Evolutionary conservation across 2,797 vertebrate genomes (phyloP).

Genomic region (Echeneis naucrates): DNA sequence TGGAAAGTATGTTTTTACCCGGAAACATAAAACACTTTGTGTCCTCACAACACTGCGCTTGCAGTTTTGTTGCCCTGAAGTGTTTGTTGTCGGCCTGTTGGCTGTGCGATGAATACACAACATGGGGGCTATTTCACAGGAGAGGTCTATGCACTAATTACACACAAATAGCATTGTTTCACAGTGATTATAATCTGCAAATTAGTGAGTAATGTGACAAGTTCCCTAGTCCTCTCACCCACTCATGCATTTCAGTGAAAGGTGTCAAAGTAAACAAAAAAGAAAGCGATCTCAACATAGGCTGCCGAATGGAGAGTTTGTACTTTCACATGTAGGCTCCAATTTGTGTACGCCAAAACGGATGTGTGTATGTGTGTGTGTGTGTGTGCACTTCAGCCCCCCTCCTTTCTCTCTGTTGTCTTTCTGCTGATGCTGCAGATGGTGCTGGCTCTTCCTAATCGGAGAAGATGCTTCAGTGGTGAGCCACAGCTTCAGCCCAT

Average conservation of each 20-base stretch:
- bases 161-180: not conserved
- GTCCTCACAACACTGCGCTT: not conserved
- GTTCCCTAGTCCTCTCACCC: not conserved
- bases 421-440: slow-evolving; percentile 65
- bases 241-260: not conserved
- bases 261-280: not conserved
- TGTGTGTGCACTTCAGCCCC: slow-evolving; percentile 2
- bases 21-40: slow-evolving; percentile 2
- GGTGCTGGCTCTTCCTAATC: slow-evolving; percentile 35
- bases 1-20: not conserved
- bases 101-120: slow-evolving; percentile 27
- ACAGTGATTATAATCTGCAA: not conserved
- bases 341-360: not conserved
- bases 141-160: not conserved
- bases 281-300: slow-evolving; percentile 10
- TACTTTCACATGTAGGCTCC: not conserved
- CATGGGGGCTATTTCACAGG: slow-evolving; percentile 12
- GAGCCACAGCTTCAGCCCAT: slow-evolving; percentile 38
- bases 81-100: slow-evolving; percentile 28
- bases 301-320: not conserved
- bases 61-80: not conserved
- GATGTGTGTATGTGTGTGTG: not conserved
- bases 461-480: slow-evolving; percentile 61
- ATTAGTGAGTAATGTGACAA: not conserved
- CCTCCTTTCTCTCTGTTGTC: slow-evolving; percentile 1